These are phyloP conservation scores for Castor canadensis DNA, from an alignment of 2,113 vertebrate species.

Conservation along the genomic window DNA sequence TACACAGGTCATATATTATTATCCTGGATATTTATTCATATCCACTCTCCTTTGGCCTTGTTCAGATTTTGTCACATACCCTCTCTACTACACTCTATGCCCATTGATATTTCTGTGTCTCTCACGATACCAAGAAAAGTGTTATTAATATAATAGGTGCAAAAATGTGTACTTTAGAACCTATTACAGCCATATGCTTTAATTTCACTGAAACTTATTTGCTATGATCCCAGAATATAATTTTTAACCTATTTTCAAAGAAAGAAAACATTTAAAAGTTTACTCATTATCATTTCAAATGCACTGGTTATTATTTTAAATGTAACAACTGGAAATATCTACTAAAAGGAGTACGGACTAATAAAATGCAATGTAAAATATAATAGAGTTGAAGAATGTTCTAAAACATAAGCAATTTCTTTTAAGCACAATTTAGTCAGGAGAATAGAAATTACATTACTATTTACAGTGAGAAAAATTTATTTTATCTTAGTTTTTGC, in stretches of 20 bases:
- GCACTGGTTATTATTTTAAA: not conserved
- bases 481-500: not conserved
- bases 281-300: not conserved
- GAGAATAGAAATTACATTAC: not conserved
- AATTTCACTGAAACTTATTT: not conserved
- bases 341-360: not conserved
- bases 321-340: not conserved
- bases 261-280: not conserved
- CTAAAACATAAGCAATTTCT: not conserved
- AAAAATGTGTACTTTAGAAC: not conserved
- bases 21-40: not conserved
- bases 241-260: constrained; percentile 1
- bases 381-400: not conserved
- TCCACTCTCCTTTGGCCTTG: accelerated
- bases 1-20: not conserved
- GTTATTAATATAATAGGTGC: not conserved
- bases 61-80: not conserved
- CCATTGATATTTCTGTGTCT: not conserved
- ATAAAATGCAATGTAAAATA: not conserved
- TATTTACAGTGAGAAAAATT: not conserved
- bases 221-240: not conserved
- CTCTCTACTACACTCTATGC: not conserved
- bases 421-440: not conserved
- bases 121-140: not conserved
- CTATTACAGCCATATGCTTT: not conserved